These are phyloP conservation scores for Mugil cephalus DNA, from an alignment of 2,113 vertebrate genomes.

Conservation along the genomic window DNA sequence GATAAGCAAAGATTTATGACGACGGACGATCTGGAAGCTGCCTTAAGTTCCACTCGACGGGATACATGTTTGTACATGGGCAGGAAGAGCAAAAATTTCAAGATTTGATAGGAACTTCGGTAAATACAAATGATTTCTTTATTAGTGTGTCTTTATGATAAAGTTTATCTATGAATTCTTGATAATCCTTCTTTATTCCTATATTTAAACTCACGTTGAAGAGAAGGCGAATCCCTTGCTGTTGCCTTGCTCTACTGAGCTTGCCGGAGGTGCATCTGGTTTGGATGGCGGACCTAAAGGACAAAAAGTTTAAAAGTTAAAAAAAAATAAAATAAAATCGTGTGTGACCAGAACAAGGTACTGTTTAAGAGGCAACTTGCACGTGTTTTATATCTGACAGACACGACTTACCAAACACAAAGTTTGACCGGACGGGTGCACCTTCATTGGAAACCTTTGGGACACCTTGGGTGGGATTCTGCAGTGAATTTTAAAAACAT, in stretches of 20 bases:
- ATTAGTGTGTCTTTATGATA: not conserved
- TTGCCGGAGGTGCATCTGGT: constrained; percentile 70
- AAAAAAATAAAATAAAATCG: not conserved
- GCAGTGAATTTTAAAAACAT: constrained; percentile 10
- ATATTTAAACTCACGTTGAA: constrained; percentile 83
- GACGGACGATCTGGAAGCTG: not conserved
- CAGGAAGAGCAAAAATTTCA: no score
- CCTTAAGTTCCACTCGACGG: not conserved
- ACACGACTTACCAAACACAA: constrained; percentile 77
- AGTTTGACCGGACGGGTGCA: constrained; percentile 48
- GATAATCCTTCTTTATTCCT: not conserved
- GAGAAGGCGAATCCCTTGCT: constrained; percentile 86
- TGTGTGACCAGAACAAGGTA: not conserved
- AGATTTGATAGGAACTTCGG: no score
- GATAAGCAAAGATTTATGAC: constrained; percentile 7
- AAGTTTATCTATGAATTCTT: not conserved
- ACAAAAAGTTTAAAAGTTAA: not conserved
- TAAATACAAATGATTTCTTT: no score
- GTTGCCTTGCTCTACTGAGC: constrained; percentile 81
- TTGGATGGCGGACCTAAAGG: constrained; percentile 78
- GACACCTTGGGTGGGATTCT: constrained; percentile 70
- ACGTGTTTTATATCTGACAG: no score
- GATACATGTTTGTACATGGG: not conserved
- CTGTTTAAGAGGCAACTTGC: not conserved
- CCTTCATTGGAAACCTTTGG: constrained; percentile 68